phyloP scores from a whole-genome alignment of 2,888 invertebrate species.

The Drosophila colorata region DNA sequence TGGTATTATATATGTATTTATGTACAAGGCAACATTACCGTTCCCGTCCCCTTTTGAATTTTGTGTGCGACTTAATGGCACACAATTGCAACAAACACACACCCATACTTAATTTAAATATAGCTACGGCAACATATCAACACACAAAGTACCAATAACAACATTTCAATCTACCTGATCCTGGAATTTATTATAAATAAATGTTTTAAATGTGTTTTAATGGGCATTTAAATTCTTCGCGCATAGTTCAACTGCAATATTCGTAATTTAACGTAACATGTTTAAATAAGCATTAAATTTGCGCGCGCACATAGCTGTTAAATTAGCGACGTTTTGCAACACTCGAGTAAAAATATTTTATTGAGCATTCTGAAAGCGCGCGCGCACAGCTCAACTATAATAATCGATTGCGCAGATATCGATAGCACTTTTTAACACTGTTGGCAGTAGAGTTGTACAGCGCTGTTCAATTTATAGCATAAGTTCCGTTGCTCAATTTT shows the following conservation, averaged over 20 bases:
- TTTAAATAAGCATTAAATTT: background rate
- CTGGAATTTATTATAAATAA: slow-evolving; percentile 68
- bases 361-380: no score
- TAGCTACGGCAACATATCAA: slow-evolving; percentile 66
- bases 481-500: no score
- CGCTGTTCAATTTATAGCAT: no score
- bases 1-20: slow-evolving; percentile 48
- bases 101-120: slow-evolving; percentile 20
- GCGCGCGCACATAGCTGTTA: background rate
- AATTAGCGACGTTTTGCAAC: background rate
- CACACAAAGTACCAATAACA: slow-evolving; percentile 29
- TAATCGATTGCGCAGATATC: no score
- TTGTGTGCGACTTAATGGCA: slow-evolving; percentile 46
- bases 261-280: background rate
- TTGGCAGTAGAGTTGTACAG: no score
- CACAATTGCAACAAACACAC: slow-evolving; percentile 25
- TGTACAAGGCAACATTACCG: slow-evolving; percentile 54
- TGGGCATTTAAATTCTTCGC: slow-evolving; percentile 18
- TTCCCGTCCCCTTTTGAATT: slow-evolving; percentile 34
- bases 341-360: background rate
- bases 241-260: background rate
- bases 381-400: no score
- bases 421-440: no score
- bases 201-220: slow-evolving; percentile 53
- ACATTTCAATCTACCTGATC: slow-evolving; percentile 37